A percentile compares a stretch with the other conserved stretches of the same genome.
phyloP scores from a whole-genome alignment of 1,140 invertebrate species.

The Gonioctena quinquepunctata region DNA sequence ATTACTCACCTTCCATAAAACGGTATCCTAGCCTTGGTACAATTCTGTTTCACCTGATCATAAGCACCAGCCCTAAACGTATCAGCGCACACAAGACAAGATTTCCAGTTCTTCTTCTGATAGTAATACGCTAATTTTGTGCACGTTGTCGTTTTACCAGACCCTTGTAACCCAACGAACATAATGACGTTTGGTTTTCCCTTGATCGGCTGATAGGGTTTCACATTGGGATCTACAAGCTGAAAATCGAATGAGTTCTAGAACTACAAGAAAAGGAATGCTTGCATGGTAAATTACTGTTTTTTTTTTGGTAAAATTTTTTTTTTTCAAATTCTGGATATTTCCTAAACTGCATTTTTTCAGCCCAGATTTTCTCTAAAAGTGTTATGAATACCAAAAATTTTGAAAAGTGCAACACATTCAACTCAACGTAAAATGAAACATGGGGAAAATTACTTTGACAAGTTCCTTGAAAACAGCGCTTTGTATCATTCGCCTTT shows the following conservation, averaged over 20 bases:
- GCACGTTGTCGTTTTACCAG: constrained; percentile 99
- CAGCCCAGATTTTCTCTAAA: too few species aligned
- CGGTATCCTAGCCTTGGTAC: constrained; percentile 99
- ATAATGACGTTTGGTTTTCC: constrained; percentile 96
- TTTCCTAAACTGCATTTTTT: too few species aligned
- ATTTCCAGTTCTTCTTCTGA: constrained; percentile 99
- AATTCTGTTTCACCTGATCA: constrained; percentile 99
- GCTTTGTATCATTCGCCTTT: constrained; percentile 97
- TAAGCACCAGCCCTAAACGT: constrained; percentile 99
- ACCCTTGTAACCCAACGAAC: constrained; percentile 99
- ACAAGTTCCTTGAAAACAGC: constrained; percentile 99
- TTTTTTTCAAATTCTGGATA: too few species aligned
- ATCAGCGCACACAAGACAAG: constrained; percentile 98
- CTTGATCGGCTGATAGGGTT: constrained; percentile 95
- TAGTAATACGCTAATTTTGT: constrained; percentile 99
- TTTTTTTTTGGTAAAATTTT: too few species aligned
- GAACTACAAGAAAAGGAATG: too few species aligned
- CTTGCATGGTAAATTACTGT: too few species aligned
- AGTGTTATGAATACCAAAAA: too few species aligned
- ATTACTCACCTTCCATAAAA: constrained; percentile 92
- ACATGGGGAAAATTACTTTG: constrained; percentile 68
- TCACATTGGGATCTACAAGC: constrained; percentile 98
- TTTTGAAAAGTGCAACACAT: too few species aligned
- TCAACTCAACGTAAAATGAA: too few species aligned
- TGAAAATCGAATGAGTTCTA: constrained; percentile 59